Percentiles rank a stretch among this genome's conserved stretches.
Evolutionary conservation across 2,797 vertebrate genomes (phyloP).

Genomic region (Lacerta viridis): DNA sequence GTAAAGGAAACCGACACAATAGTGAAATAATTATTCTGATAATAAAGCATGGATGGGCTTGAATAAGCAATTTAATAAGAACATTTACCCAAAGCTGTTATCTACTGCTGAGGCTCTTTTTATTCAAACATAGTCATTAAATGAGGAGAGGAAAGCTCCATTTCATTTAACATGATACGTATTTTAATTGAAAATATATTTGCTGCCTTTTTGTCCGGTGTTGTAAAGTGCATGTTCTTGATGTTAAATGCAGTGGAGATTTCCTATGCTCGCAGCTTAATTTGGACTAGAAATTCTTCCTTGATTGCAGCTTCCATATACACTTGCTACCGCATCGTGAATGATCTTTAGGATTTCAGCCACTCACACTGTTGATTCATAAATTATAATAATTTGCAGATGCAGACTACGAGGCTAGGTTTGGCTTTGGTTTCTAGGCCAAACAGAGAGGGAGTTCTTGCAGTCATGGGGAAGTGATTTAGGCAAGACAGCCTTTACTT

Average conservation of each 20-base stretch:
- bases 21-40: neutral
- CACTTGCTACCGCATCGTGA: neutral
- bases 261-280: neutral
- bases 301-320: neutral
- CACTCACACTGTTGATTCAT: neutral
- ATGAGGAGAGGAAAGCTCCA: neutral
- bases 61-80: conserved; percentile 6
- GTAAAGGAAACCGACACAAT: conserved; percentile 78
- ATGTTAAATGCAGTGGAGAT: neutral
- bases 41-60: neutral
- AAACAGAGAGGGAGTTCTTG: neutral
- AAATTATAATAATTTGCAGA: neutral
- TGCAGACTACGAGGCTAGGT: too few relatives aligned
- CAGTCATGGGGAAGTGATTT: too few relatives aligned
- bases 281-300: neutral
- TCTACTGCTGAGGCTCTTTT: neutral
- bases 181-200: neutral
- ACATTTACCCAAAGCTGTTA: conserved; percentile 2
- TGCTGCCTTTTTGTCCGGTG: neutral
- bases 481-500: neutral
- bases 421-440: neutral
- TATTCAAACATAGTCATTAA: neutral
- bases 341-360: neutral
- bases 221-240: neutral
- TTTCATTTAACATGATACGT: neutral